Evolutionary conservation across 2,113 vertebrate genomes (phyloP).

Genomic region (Malurus cyaneus): DNA sequence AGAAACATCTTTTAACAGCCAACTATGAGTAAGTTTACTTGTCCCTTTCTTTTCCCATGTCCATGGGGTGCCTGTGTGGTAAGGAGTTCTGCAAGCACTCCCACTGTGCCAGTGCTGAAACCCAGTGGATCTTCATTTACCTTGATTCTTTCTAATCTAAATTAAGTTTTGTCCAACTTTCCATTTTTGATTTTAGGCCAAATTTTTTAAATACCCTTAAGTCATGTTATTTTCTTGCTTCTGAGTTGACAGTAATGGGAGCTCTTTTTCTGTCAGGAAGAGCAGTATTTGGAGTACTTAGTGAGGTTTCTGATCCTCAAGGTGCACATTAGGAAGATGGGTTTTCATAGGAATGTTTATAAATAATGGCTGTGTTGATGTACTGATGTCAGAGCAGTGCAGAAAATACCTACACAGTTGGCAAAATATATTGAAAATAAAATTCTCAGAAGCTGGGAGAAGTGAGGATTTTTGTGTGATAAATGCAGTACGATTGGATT

Average conservation of each 20-base stretch:
- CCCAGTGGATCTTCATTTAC: background rate
- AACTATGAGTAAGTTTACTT: slow-evolving; percentile 89
- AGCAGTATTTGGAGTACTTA: background rate
- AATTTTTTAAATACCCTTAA: background rate
- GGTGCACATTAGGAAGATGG: background rate
- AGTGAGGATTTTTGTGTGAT: background rate
- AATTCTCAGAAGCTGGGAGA: background rate
- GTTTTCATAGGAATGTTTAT: background rate
- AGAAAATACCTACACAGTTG: background rate
- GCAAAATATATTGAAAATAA: background rate
- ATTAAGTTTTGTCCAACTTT: background rate
- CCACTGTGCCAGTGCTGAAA: background rate
- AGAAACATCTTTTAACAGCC: slow-evolving; percentile 85
- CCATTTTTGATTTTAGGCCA: background rate
- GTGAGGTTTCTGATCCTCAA: background rate
- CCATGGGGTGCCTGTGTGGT: background rate
- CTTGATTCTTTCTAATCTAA: background rate
- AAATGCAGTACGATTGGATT: background rate
- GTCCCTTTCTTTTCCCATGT: background rate
- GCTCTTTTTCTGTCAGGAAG: background rate
- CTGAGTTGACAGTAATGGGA: background rate
- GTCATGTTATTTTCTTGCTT: background rate
- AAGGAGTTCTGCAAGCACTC: background rate
- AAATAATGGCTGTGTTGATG: background rate
- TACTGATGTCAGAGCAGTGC: background rate